Evolutionary conservation across 2,113 vertebrate genomes (phyloP).

Genomic region (Siniperca knerii): DNA sequence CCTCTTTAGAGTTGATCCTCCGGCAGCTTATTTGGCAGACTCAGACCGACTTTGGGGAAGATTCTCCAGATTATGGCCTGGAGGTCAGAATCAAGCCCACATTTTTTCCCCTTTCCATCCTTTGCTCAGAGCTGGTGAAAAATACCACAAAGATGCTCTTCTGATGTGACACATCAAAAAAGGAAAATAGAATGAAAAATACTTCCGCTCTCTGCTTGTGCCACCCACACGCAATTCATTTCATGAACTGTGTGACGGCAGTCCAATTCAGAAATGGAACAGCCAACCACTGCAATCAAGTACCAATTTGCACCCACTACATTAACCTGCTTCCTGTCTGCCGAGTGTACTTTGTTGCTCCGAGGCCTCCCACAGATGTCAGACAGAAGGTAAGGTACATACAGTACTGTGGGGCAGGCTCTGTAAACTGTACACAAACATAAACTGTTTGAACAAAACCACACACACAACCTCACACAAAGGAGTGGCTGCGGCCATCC

Average conservation of each 20-base stretch:
- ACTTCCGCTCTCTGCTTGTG: slow-evolving; percentile 30
- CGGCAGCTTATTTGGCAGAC: slow-evolving; percentile 6
- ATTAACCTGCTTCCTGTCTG: slow-evolving; percentile 64
- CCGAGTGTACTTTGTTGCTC: neutral
- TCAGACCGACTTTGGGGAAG: slow-evolving; percentile 4
- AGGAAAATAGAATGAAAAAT: slow-evolving; percentile 41
- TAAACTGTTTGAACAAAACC: neutral
- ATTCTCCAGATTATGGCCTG: slow-evolving; percentile 32
- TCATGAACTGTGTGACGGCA: slow-evolving; percentile 59
- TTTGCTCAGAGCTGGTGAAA: slow-evolving; percentile 5
- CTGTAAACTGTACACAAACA: neutral
- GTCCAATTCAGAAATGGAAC: slow-evolving; percentile 59
- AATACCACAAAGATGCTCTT: neutral
- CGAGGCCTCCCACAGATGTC: neutral
- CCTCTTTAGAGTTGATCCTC: slow-evolving; percentile 37
- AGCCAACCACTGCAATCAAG: slow-evolving; percentile 66
- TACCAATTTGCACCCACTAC: slow-evolving; percentile 62
- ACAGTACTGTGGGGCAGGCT: neutral
- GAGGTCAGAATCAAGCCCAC: slow-evolving; percentile 18
- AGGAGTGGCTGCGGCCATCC: neutral
- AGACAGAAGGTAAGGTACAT: slow-evolving; percentile 14
- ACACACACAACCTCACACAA: neutral
- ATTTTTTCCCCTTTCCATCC: slow-evolving; percentile 20
- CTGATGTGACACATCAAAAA: slow-evolving; percentile 46
- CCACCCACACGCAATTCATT: slow-evolving; percentile 60